phyloP scores from a whole-genome alignment of 1,140 invertebrate genomes.

The Caenorhabditis latens region DNA sequence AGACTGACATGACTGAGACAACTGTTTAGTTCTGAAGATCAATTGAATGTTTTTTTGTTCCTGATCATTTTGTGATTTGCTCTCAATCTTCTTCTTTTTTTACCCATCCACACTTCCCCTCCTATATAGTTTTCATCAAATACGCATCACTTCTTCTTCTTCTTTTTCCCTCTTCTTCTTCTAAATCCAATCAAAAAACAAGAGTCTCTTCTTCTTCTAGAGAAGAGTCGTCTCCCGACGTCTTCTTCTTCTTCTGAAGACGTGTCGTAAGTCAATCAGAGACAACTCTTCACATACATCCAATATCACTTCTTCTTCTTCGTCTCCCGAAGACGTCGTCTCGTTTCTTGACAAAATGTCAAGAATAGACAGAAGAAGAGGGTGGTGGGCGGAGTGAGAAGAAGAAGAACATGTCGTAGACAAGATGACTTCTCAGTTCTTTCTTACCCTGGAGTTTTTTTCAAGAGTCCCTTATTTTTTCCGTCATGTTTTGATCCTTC shows the following conservation, averaged over 20 bases:
- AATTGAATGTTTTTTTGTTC: too few species aligned
- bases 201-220: conserved; percentile 11
- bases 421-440: not conserved
- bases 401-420: not conserved
- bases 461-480: not conserved
- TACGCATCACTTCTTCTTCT: not conserved
- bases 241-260: conserved; percentile 13
- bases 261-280: conserved; percentile 46
- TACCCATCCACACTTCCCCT: too few species aligned
- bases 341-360: conserved; percentile 25
- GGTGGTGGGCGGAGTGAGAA: not conserved
- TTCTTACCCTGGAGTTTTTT: not conserved
- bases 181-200: conserved; percentile 52
- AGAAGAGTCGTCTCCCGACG: not conserved
- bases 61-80: too few species aligned
- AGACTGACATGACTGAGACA: too few species aligned
- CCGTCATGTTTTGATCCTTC: conserved; percentile 8
- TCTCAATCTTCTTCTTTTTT: too few species aligned
- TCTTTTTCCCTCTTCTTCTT: not conserved
- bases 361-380: conserved; percentile 26
- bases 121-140: not conserved
- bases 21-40: too few species aligned
- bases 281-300: not conserved
- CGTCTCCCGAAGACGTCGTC: not conserved
- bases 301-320: not conserved